Evolutionary conservation across 1,140 invertebrate genomes (phyloP).

Genomic region (Aphelinus certus): DNA sequence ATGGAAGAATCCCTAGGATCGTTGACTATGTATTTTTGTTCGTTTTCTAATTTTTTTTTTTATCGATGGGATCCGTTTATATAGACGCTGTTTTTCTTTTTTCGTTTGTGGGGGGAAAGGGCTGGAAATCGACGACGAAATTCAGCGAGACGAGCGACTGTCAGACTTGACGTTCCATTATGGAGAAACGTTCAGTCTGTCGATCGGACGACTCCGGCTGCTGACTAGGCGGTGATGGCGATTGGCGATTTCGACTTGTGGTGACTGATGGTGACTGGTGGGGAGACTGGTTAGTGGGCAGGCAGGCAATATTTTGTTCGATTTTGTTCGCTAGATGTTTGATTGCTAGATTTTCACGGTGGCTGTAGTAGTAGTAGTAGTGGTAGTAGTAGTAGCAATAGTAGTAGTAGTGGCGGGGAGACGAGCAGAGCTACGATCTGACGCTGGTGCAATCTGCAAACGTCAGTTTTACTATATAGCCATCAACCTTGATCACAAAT

Average conservation of each 20-base stretch:
- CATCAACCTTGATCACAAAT: slow-evolving; percentile 48
- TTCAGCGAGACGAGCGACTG: slow-evolving; percentile 49
- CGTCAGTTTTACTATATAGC: slow-evolving; percentile 65
- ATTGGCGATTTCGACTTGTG: slow-evolving; percentile 45
- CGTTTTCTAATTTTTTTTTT: not conserved
- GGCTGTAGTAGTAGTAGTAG: slow-evolving; percentile 54
- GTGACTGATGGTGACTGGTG: slow-evolving; percentile 63
- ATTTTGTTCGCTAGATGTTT: slow-evolving; percentile 59
- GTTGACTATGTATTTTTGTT: slow-evolving; percentile 9
- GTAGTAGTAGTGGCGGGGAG: slow-evolving; percentile 66
- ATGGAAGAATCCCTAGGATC: slow-evolving; percentile 33
- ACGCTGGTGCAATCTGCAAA: slow-evolving; percentile 67
- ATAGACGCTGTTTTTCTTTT: slow-evolving; percentile 56
- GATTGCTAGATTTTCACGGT: slow-evolving; percentile 59
- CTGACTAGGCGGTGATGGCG: slow-evolving; percentile 47
- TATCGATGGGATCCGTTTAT: slow-evolving; percentile 57
- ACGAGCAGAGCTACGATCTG: slow-evolving; percentile 66
- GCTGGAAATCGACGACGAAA: not conserved
- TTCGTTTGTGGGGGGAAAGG: slow-evolving; percentile 9
- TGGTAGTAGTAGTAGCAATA: slow-evolving; percentile 46
- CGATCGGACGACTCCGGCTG: slow-evolving; percentile 59
- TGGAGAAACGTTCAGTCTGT: slow-evolving; percentile 59
- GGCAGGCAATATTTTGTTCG: slow-evolving; percentile 63
- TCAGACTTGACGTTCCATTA: slow-evolving; percentile 43
- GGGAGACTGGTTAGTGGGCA: slow-evolving; percentile 67